Evolutionary conservation across 2,888 invertebrate genomes (phyloP), one percentile per base, ranked within the genome.

Genomic region (Polietes domitor): DNA sequence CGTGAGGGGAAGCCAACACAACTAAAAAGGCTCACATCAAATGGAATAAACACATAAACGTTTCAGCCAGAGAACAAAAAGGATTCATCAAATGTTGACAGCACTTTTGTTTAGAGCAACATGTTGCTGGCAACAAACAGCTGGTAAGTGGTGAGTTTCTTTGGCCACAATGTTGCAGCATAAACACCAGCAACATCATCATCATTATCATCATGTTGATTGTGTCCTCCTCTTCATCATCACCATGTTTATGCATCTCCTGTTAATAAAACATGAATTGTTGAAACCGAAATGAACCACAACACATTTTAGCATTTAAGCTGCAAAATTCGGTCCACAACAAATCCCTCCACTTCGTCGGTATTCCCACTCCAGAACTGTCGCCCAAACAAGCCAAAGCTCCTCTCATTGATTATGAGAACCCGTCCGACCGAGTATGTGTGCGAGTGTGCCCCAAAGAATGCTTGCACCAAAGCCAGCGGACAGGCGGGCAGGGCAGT

Each of bases 261-360:
- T 19, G 41, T 76, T 77, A 81, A 84, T 84, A 81, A 79, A 84
- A 81, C 76, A 81, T 81, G 76, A 81, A 79, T 84, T 61, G 81
- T 61, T 70, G 53, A 84, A 80, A 80, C 83, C 80, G 72, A 84
- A 84, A 84, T 81, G 76, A 84, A 84, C 81, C 84, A 68, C 84
- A 81, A 84, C 78, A 84, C 76, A 81, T 81, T 84, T 81, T 79
- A 81, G 84, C 84, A 79, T 76, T 84, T 81, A 79, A 65, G 73
- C 73, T 41, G 72, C 68, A 81, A 81, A 76, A 81, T 73, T 76
- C 58, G 81, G 76, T 81, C 75, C 78, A 81, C 76, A 76, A 81
- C 80, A 72, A 58, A 58, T 58, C 58, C 58, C 19, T 21, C 26
- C 26, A 55, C 12, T 6, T n/a, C 15, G 47, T 47, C 47, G 12